Conservation (phyloP, 2,888 invertebrate genomes). For the Dusona sp. region DNA sequence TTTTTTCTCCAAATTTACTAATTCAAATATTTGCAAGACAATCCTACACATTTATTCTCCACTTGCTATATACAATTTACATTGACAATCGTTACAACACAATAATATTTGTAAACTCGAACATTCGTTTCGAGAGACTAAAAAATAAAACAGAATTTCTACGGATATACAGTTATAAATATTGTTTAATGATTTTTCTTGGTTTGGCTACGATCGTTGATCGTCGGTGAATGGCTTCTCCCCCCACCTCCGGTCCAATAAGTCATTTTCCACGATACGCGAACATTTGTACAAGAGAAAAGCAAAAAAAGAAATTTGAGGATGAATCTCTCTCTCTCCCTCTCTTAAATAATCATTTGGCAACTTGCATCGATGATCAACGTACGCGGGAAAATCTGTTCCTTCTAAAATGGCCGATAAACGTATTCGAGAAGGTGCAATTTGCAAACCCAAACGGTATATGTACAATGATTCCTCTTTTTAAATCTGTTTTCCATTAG, state of each 20-base stretch:
- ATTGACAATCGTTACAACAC: background rate
- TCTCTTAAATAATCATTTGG: slow-evolving; percentile 15
- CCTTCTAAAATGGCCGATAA: slow-evolving; percentile 66
- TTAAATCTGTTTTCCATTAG: slow-evolving; percentile 1
- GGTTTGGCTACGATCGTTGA: slow-evolving; percentile 11
- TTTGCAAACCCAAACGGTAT: slow-evolving; percentile 29
- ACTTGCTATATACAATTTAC: slow-evolving; percentile 1
- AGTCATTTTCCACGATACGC: background rate
- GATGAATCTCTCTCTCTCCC: background rate
- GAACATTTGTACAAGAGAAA: slow-evolving; percentile 1
- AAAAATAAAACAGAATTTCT: background rate
- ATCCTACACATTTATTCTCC: slow-evolving; percentile 14
- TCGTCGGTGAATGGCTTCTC: slow-evolving; percentile 11
- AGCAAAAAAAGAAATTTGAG: background rate
- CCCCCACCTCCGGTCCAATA: slow-evolving; percentile 12
- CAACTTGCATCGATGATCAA: background rate
- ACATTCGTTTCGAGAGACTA: background rate
- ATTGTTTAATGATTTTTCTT: slow-evolving; percentile 9
- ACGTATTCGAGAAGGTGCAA: slow-evolving; percentile 39
- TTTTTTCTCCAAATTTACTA: background rate
- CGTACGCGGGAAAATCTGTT: slow-evolving; percentile 11
- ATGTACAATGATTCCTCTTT: slow-evolving; percentile 47
- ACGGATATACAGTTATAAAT: slow-evolving; percentile 24
- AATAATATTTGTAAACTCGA: slow-evolving; percentile 5
- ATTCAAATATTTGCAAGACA: background rate